Percentiles rank a stretch among this genome's conserved stretches.
These are phyloP conservation scores for Aphyosemion australe DNA, from an alignment of 2,113 vertebrate species.

Conservation along the genomic window DNA sequence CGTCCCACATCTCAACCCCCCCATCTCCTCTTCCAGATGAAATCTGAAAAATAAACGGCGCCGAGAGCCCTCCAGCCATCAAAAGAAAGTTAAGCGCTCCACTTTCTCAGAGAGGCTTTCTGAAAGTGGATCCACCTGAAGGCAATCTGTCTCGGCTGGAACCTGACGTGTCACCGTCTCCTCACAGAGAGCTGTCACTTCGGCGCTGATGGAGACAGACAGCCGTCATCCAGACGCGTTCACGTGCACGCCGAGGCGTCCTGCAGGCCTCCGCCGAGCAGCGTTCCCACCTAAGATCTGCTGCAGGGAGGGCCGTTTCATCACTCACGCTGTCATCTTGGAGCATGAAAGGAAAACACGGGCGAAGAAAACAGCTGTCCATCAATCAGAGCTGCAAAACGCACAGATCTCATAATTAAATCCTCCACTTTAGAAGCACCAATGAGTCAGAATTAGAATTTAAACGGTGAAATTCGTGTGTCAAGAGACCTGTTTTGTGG, in stretches of 20 bases:
- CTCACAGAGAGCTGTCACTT: conserved; percentile 72
- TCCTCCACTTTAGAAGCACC: conserved; percentile 8
- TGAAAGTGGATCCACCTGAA: conserved; percentile 75
- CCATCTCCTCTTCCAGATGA: conserved; percentile 50
- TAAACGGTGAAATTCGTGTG: conserved; percentile 27
- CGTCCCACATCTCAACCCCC: not conserved
- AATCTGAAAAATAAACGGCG: conserved; percentile 68
- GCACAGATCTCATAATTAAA: conserved; percentile 30
- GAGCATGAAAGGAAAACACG: not conserved
- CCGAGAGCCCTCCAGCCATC: conserved; percentile 75
- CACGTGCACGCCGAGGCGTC: conserved; percentile 48
- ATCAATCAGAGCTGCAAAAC: conserved; percentile 46
- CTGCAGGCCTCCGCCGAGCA: conserved; percentile 53
- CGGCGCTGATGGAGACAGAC: conserved; percentile 67
- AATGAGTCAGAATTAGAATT: conserved; percentile 17
- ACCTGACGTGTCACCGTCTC: conserved; percentile 65
- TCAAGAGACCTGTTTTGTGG: conserved; percentile 16
- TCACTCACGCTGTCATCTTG: conserved; percentile 41
- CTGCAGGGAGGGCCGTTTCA: conserved; percentile 41
- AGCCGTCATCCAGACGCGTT: conserved; percentile 57
- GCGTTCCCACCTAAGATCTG: conserved; percentile 55
- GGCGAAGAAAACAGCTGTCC: conserved; percentile 40
- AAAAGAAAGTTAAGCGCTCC: conserved; percentile 73
- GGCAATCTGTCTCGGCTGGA: conserved; percentile 74
- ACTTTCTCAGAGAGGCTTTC: conserved; percentile 56